Evolutionary conservation across 2,797 vertebrate genomes (phyloP), one percentile per base, ranked within the genome.

Genomic region (Typhlichthys eigenmanni): DNA sequence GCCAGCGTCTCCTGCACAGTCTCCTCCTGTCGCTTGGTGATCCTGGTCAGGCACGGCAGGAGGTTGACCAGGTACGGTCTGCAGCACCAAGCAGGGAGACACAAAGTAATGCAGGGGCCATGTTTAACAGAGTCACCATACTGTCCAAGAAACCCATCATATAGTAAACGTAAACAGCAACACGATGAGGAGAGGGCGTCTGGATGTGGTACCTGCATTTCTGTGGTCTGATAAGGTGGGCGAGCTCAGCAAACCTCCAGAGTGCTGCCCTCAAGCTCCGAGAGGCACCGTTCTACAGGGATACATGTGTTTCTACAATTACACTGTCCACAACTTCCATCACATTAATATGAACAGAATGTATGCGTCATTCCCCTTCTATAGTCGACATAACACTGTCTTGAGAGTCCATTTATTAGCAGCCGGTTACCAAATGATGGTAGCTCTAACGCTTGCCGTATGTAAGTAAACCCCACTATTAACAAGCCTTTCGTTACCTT

Each of bases 211-310:
- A 99, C 98, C 97, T 97, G 96, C 97, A 99, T 79, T 99, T 99
- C 79, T 98, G 97, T n/a, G 97, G 98, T 61, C 96, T 93, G 70
- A 99, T 95, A 63, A 99, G 93, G 78, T 99, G 98, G 45, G 96
- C 93, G 46, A 99, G 95, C 87, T 98, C 97, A 49, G 96, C 97
- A 87, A 99, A 99, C 78, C 96, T 93, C 97, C 97, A 99, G 55
- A 99, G 92, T 6, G 97, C 97, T 29, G 97, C 97, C 38, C 98
- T 95, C 6, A 99, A 88, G 85, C 96, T 99, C 77, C 98, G 93
- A 58, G 95, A 93, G 84, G 97, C 94, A 55, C 97, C 95, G 0
- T 99, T 99, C 98, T 99, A 87, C 43, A 78, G 68, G 62, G 58
- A 60, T 5, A 68, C 17, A 53, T 47, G 2, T 8, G 13, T 6